These are phyloP conservation scores for Alentia gelatinosa DNA, from an alignment of 2,888 invertebrate genomes.

Conservation along the genomic window DNA sequence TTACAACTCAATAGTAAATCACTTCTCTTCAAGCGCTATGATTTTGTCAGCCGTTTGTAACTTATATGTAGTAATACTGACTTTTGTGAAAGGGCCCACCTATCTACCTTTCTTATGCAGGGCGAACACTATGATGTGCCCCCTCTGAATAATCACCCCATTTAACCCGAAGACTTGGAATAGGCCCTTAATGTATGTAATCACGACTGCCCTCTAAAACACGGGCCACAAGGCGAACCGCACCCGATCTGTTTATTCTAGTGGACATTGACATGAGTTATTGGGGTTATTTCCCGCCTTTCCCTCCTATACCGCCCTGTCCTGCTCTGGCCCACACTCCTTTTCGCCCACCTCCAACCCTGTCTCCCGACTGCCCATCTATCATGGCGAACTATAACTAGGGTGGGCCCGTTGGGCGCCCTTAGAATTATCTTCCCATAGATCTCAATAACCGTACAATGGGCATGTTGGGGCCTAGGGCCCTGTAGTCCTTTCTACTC, in stretches of 20 bases:
- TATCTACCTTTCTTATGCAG: no score
- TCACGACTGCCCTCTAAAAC: neutral
- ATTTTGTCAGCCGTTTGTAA: no score
- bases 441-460: neutral
- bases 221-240: no score
- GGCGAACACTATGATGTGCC: no score
- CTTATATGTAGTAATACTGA: no score
- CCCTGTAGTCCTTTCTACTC: neutral
- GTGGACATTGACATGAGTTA: neutral
- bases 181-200: neutral
- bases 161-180: no score
- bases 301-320: neutral
- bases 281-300: neutral
- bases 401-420: neutral
- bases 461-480: neutral
- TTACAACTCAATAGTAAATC: no score
- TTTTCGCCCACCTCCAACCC: neutral
- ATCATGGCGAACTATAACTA: neutral
- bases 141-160: no score
- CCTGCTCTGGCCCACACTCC: neutral
- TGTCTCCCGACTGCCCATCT: neutral
- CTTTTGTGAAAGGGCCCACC: no score
- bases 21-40: no score
- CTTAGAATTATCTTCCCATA: neutral
- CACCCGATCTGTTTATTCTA: neutral